Evolutionary conservation across 2,888 invertebrate species (phyloP), one percentile per base, ranked within the genome.

Genomic region (Heliconius hortense): DNA sequence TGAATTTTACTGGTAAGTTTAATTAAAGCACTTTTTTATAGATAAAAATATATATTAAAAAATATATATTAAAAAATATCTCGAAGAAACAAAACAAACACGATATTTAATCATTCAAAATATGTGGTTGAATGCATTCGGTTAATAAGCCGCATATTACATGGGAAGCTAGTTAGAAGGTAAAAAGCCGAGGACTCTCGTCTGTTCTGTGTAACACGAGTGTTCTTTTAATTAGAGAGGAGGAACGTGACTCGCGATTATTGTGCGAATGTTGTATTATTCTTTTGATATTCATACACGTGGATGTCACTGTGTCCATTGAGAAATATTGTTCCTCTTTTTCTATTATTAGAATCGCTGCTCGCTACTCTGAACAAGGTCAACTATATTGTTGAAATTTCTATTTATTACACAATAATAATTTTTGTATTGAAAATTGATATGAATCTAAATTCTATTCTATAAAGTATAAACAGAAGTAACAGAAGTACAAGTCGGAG

Each of bases 181-280:
- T 70, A 75, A 71, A 75, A 70, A 75, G 35, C 64, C 59, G 70
- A 75, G 75, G 64, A 70, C 71, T 66, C 71, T 75, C 64, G 56
- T 75, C 71, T 75, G 43, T 71, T 63, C 59, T 59, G 71, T 71
- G 71, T 64, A 63, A 75, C 70, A 63, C 35, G 74, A 71, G 75
- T 64, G 64, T 70, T 71, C 70, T 75, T 75, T 75, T 75, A 75
- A 75, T 75, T 75, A 75, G 75, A 71, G 70, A 56, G 71, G 43
- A 71, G 70, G 39, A 75, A 75, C 71, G 75, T 75, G 71, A 75
- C 75, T 71, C 70, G 75, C 75, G 64, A 71, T 71, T 71, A 71
- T 71, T 75, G 64, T 75, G 64, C 35, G 62, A 63, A 69, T 75
- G 71, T 43, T 64, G 63, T 71, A 71, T 75, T 75, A 71, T 69